Evolutionary conservation across 1,140 invertebrate species (phyloP).

Genomic region (Vanessa tameamea): DNA sequence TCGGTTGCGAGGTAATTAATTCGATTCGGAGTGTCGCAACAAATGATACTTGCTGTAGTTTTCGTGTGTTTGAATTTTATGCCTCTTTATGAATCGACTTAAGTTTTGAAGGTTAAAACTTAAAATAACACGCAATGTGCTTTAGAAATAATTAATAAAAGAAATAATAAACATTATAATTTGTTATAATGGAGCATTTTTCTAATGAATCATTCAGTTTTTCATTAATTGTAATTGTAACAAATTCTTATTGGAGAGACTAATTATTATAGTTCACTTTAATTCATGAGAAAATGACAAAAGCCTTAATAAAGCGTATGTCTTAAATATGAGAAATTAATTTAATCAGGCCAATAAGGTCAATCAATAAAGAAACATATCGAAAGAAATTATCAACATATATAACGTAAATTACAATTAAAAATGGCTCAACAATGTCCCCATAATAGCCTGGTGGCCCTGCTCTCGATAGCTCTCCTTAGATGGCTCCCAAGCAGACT

Average conservation of each 20-base stretch:
- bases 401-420: slow-evolving; percentile 47
- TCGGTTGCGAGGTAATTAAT: slow-evolving; percentile 79
- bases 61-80: slow-evolving; percentile 61
- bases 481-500: slow-evolving; percentile 77
- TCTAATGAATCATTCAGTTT: too few relatives aligned
- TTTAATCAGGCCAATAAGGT: slow-evolving; percentile 9
- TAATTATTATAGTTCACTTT: neutral
- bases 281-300: neutral
- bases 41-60: slow-evolving; percentile 67
- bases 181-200: too few relatives aligned
- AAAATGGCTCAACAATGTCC: slow-evolving; percentile 62
- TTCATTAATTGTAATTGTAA: neutral
- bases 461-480: slow-evolving; percentile 79
- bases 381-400: slow-evolving; percentile 9
- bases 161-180: neutral
- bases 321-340: neutral
- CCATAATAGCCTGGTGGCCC: slow-evolving; percentile 75
- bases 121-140: slow-evolving; percentile 5
- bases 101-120: slow-evolving; percentile 21
- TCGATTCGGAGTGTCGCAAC: slow-evolving; percentile 78
- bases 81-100: slow-evolving; percentile 28
- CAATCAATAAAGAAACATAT: slow-evolving; percentile 1
- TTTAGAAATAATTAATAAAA: neutral
- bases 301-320: neutral
- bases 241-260: neutral